Percentiles rank a stretch among this genome's conserved stretches.
Conservation (phyloP, 1,140 invertebrate genomes). For the honey bee (Apis mellifera) region DNA sequence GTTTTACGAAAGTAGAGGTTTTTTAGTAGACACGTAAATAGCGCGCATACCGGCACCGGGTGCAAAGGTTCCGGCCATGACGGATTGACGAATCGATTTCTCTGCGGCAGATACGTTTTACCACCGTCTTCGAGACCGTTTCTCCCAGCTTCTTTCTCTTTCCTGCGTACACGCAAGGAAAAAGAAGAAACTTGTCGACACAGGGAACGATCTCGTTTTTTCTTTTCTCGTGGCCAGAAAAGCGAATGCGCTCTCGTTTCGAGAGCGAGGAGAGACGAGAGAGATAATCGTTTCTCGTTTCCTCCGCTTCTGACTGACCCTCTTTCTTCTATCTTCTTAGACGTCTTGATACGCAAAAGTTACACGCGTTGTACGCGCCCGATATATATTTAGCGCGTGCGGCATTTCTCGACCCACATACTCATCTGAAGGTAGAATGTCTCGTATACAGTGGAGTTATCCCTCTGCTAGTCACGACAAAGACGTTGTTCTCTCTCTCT, state of each 20-base stretch:
- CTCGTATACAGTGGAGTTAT: conserved; percentile 72
- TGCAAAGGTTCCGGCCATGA: conserved; percentile 56
- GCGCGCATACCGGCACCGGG: conserved; percentile 24
- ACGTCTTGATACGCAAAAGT: conserved; percentile 16
- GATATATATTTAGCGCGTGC: conserved; percentile 77
- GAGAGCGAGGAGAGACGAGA: conserved; percentile 34
- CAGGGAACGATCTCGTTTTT: conserved; percentile 12
- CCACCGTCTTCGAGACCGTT: too few species aligned
- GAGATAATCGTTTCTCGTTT: background rate
- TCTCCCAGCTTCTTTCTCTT: background rate
- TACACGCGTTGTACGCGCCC: conserved; percentile 22
- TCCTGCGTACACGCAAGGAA: background rate
- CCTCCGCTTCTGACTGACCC: background rate
- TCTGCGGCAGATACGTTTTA: conserved; percentile 43
- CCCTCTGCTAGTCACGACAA: conserved; percentile 64
- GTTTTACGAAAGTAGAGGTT: conserved; percentile 25
- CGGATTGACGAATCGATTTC: conserved; percentile 67
- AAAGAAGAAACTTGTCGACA: background rate
- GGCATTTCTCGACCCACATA: conserved; percentile 80
- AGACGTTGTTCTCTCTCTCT: conserved; percentile 54
- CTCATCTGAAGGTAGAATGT: conserved; percentile 75
- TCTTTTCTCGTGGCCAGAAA: conserved; percentile 12
- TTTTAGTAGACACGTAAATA: conserved; percentile 46
- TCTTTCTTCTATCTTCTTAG: background rate
- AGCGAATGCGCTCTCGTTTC: conserved; percentile 49